These are phyloP conservation scores for Malthinus flaveolus DNA, from an alignment of 2,888 invertebrate species.

Conservation along the genomic window DNA sequence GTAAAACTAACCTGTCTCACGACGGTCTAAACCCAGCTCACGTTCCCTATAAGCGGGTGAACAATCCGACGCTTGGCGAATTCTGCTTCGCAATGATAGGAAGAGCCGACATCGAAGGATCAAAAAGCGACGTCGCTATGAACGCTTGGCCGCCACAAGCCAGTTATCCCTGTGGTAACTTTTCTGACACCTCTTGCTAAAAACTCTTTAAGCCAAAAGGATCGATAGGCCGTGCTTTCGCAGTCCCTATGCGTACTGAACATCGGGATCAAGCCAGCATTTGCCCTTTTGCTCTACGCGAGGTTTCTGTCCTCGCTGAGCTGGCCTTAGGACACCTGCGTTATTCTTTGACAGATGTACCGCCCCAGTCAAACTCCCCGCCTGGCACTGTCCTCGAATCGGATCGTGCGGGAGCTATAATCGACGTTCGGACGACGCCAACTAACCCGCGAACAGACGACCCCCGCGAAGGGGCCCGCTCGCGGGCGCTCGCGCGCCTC, in stretches of 20 bases:
- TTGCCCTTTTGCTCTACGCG: slow-evolving; percentile 72
- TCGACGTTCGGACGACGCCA: not conserved
- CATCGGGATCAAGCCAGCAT: slow-evolving; percentile 69
- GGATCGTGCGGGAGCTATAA: not conserved
- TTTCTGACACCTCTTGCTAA: slow-evolving; percentile 70
- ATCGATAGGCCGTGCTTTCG: slow-evolving; percentile 33
- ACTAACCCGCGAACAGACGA: not conserved
- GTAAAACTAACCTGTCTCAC: slow-evolving; percentile 60
- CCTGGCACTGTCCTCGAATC: not conserved
- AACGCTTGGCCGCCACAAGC: slow-evolving; percentile 59
- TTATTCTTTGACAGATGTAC: slow-evolving; percentile 63
- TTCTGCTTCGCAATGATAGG: slow-evolving; percentile 75
- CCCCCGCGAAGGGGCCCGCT: not conserved
- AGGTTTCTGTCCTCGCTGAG: slow-evolving; percentile 72
- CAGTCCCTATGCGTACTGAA: slow-evolving; percentile 57
- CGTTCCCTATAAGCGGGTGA: slow-evolving; percentile 47
- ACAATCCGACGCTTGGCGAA: slow-evolving; percentile 73
- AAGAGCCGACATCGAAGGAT: slow-evolving; percentile 76
- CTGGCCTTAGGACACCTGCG: slow-evolving; percentile 61
- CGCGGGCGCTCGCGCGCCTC: slow-evolving; percentile 33
- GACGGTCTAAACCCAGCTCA: slow-evolving; percentile 36
- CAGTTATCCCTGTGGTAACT: slow-evolving; percentile 65
- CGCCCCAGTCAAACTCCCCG: slow-evolving; percentile 47
- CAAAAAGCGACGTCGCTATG: slow-evolving; percentile 71
- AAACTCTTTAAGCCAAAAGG: slow-evolving; percentile 30